Evolutionary conservation across 2,888 invertebrate species (phyloP).

Genomic region (Polyploca ridens): DNA sequence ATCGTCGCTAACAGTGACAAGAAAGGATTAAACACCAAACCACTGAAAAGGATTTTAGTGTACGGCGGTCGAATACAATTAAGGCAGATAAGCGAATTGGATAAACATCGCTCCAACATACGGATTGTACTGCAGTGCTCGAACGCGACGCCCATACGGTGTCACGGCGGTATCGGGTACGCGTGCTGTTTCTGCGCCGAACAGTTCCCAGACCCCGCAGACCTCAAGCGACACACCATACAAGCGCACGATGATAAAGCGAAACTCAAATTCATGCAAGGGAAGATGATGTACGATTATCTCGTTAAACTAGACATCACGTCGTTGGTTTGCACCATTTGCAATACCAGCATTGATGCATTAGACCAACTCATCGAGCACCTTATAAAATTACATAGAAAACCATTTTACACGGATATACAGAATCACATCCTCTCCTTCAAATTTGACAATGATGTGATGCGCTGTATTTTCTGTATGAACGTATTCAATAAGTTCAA

Average conservation of each 20-base stretch:
- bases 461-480: constrained; percentile 42
- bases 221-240: constrained; percentile 57
- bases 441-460: constrained; percentile 43
- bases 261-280: constrained; percentile 44
- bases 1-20: neutral
- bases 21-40: constrained; percentile 2
- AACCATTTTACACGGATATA: constrained; percentile 37
- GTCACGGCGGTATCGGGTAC: constrained; percentile 50
- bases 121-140: constrained; percentile 51
- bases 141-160: constrained; percentile 62
- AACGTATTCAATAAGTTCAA: constrained; percentile 42
- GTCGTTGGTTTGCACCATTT: constrained; percentile 40
- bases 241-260: constrained; percentile 40
- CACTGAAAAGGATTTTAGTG: neutral
- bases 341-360: constrained; percentile 29
- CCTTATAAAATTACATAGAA: constrained; percentile 35
- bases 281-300: constrained; percentile 34
- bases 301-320: constrained; percentile 63
- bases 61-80: neutral
- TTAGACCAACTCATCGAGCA: constrained; percentile 42
- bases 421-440: constrained; percentile 57
- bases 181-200: constrained; percentile 55
- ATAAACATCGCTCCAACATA: constrained; percentile 53
- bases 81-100: constrained; percentile 21
- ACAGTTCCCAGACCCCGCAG: constrained; percentile 43